A percentile compares a stretch with the other conserved stretches of the same genome.
phyloP scores from a whole-genome alignment of 2,797 vertebrate genomes.

The Esox lucius region DNA sequence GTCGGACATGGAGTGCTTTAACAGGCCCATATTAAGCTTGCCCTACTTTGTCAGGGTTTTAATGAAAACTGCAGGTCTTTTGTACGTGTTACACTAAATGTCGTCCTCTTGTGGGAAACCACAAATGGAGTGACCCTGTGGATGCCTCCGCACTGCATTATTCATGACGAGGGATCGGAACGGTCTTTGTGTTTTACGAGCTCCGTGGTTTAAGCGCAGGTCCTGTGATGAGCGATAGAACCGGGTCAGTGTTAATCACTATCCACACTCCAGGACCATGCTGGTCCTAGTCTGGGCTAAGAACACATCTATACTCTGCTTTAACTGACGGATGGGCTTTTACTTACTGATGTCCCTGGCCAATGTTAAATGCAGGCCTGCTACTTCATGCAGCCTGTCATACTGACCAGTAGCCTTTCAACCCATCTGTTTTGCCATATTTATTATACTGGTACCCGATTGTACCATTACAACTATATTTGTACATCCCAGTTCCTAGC shows the following conservation, averaged over 20 bases:
- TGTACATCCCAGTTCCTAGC: slow-evolving; percentile 14
- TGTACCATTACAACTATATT: background rate
- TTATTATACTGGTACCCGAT: slow-evolving; percentile 11
- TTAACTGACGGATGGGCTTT: background rate
- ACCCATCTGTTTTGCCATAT: slow-evolving; percentile 15
- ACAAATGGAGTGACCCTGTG: background rate
- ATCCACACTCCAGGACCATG: background rate
- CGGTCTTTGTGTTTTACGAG: slow-evolving; percentile 1
- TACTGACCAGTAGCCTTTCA: background rate
- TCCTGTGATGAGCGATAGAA: background rate
- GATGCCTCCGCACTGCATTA: background rate
- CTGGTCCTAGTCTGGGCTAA: background rate
- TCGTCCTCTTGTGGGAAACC: background rate
- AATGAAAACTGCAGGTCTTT: slow-evolving; percentile 3
- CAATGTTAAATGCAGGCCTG: background rate
- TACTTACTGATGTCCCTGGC: background rate
- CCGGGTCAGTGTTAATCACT: background rate
- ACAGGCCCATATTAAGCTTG: background rate
- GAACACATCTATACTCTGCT: background rate
- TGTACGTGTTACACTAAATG: slow-evolving; percentile 1
- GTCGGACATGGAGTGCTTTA: background rate
- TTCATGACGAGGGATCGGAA: slow-evolving; percentile 8
- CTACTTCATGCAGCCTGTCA: background rate
- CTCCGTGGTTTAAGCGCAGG: background rate
- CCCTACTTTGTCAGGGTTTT: background rate